These are phyloP conservation scores for Indicator indicator DNA, from an alignment of 2,113 vertebrate species.

Conservation along the genomic window DNA sequence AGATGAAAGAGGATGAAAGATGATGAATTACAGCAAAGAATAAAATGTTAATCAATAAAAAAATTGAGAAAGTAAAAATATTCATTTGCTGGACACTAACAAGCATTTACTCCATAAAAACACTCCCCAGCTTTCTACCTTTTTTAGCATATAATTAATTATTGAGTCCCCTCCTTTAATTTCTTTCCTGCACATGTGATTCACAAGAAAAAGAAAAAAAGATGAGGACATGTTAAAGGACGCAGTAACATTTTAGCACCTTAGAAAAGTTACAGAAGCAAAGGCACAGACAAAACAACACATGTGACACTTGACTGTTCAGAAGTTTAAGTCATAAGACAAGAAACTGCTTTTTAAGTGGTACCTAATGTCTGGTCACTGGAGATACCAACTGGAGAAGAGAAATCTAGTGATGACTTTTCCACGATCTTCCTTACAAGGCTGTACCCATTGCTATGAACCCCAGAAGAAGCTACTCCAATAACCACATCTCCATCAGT, in stretches of 20 bases:
- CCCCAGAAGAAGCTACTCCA: slow-evolving; percentile 90
- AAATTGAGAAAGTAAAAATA: background rate
- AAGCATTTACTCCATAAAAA: background rate
- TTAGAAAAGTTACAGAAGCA: background rate
- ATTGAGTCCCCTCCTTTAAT: background rate
- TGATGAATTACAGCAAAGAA: background rate
- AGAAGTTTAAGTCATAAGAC: background rate
- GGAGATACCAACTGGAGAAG: slow-evolving; percentile 77
- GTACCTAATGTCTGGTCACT: slow-evolving; percentile 86
- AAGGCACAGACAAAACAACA: background rate
- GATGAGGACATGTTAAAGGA: background rate
- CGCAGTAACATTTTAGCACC: accelerated
- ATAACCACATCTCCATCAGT: slow-evolving; percentile 84
- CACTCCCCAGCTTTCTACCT: background rate
- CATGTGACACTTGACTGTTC: background rate
- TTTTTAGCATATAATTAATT: background rate
- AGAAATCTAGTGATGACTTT: slow-evolving; percentile 77
- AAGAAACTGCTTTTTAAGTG: background rate
- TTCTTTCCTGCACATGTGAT: background rate
- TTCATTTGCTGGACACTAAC: background rate
- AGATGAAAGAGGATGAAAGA: background rate
- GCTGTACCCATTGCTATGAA: slow-evolving; percentile 98
- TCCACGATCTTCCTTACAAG: slow-evolving; percentile 91
- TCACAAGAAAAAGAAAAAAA: background rate
- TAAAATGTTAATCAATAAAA: background rate